Base-by-base conservation (phyloP, 2,888 invertebrate genomes). In the Cristatella mucedo region DNA sequence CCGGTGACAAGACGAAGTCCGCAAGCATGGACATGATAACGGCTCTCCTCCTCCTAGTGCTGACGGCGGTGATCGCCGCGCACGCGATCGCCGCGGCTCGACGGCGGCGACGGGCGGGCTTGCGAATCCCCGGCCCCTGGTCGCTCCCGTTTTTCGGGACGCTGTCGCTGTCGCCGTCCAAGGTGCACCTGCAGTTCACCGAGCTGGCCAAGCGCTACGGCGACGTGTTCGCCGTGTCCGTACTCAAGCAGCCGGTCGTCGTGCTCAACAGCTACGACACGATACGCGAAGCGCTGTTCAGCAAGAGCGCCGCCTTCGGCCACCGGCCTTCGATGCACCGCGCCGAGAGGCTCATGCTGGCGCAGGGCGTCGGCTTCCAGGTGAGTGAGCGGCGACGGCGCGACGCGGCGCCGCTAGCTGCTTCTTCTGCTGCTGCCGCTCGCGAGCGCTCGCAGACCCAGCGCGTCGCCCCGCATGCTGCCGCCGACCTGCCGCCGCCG, bases 241-340 rank as follows among this genome's bases (percentile, higher is more conserved):
- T 41, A 7, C 21, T 22, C n/a, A 24, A 34, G 9, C 26, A 40
- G 31, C 30, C 24, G n/a, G 29, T 29, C 7, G 29, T 45, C 11
- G 43, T 43, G 2, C 33, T 45, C 16, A 41, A 29, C 30, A 33
- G 34, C 2, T 38, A 41, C 29, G 41, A 29, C 3, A 33, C 33
- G n/a, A 22, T 41, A 13, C 15, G 29, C 7, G 45, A 45, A 16
- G 38, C 39, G 1, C 33, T 44, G 9, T 29, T 45, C 22, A 29
- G 20, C 22, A 43, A 33, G 29, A 34, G 45, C 5, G 29, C 19
- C 4, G 39, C 33, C 31, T 45, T 45, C 33, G 31, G 29, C 7
- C 43, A 41, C 5, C 21, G 45, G 26, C 38, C 43, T 3, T 6
- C 29, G 16, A 21, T 38, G 18, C 42, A 29, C 20, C 18, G 44